Evolutionary conservation across 2,113 vertebrate species (phyloP), one percentile per base, ranked within the genome.

Genomic region (Channa argus): DNA sequence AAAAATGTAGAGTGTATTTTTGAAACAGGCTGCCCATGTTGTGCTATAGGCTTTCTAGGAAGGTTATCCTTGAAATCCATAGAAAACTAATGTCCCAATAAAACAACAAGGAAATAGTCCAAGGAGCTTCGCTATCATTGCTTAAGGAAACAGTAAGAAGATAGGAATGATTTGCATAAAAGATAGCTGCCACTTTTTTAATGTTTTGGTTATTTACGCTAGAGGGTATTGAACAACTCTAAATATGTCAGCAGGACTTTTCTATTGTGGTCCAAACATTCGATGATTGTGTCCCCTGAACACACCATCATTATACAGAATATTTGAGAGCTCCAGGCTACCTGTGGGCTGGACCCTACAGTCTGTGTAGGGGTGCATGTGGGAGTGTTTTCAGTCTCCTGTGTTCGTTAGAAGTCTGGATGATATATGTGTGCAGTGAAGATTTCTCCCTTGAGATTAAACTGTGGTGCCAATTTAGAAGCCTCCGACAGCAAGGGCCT

Each of bases 81-180:
- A 50, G 56, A 69, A 79, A 83, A 77, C 47, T 8, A 76, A 72
- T 54, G 50, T 68, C 49, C 63, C 54, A 50, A 60, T 77, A 74
- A 80, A 5, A 52, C 1, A 13, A 59, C 61, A 68, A 39, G 55
- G 61, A 74, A 81, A 65, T 34, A 62, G 59, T 47, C 54, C 0
- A 33, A 77, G 49, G 51, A 34, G 52, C 71, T 50, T 14, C 2
- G 10, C 56, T 72, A 47, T 79, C 6, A 8, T 51, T 5, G 82
- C 89, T 86, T 54, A 52, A 76, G 74, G 77, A 88, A 71, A 89
- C 1, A 36, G 24, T 24, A 24, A 61, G 46, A 14, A 60, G 59
- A 60, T 10, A 2, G 51, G 47, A 33, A 51, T 84, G 66, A 44
- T 93, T 89, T 86, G 77, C 88, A 93, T 90, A 70, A 87, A 75